A percentile compares a stretch with the other conserved stretches of the same genome.
Evolutionary conservation across 2,888 invertebrate genomes (phyloP).

Genomic region (Aphrophora alni): DNA sequence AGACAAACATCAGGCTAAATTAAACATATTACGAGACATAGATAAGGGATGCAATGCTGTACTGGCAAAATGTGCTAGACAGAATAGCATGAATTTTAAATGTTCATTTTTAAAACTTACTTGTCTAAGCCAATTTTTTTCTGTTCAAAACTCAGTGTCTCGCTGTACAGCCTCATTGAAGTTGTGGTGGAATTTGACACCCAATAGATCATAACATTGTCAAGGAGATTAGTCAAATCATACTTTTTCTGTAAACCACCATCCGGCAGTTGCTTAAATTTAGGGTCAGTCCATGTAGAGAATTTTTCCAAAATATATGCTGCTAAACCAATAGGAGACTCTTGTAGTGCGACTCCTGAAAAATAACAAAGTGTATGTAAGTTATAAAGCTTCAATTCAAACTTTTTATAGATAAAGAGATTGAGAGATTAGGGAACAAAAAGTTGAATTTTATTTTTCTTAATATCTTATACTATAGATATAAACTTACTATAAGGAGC

Average conservation of each 20-base stretch:
- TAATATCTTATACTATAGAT: no score
- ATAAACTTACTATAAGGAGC: no score
- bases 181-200: conserved; percentile 73
- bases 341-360: conserved; percentile 70
- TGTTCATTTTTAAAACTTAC: no score
- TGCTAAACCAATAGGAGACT: conserved; percentile 85
- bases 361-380: conserved; percentile 51
- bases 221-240: conserved; percentile 73
- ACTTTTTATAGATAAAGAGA: no score
- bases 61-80: no score
- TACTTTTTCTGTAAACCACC: conserved; percentile 71
- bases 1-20: no score
- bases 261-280: conserved; percentile 62
- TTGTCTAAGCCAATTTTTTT: conserved; percentile 54
- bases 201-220: conserved; percentile 87
- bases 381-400: no score
- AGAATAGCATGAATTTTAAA: no score
- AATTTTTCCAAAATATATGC: conserved; percentile 92
- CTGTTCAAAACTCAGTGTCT: conserved; percentile 60
- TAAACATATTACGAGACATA: no score
- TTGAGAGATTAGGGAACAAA: no score
- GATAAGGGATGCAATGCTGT: no score
- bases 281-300: conserved; percentile 72
- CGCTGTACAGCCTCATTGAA: conserved; percentile 76
- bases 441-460: no score